phyloP scores from a whole-genome alignment of 2,797 vertebrate genomes.

The Luscinia luscinia region DNA sequence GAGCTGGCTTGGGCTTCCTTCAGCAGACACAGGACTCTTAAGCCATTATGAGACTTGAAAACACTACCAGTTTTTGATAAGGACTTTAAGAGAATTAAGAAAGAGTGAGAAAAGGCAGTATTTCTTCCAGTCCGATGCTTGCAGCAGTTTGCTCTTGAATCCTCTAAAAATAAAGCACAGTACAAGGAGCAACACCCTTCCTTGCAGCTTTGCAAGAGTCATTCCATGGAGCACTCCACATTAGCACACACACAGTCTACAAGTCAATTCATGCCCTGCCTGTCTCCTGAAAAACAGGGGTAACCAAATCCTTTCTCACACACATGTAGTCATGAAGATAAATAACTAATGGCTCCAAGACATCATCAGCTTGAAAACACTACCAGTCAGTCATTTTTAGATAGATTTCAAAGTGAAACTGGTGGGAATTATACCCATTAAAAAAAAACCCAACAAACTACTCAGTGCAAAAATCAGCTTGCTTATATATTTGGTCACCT shows the following conservation, averaged over 20 bases:
- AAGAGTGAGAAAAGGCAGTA: not conserved
- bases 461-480: not conserved
- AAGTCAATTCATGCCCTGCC: not conserved
- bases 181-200: not conserved
- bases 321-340: not conserved
- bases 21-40: not conserved
- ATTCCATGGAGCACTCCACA: not conserved
- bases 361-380: not conserved
- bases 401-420: not conserved
- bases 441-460: not conserved
- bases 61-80: not conserved
- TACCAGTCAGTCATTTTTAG: not conserved
- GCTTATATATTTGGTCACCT: not conserved
- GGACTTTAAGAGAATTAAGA: not conserved
- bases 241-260: not conserved
- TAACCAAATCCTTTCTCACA: constrained; percentile 1
- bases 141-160: not conserved
- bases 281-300: not conserved
- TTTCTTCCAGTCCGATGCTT: not conserved
- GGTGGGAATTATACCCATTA: not conserved
- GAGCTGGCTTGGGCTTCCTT: not conserved
- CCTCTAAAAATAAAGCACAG: not conserved
- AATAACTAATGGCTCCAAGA: not conserved
- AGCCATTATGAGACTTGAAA: not conserved
- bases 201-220: not conserved